Evolutionary conservation across 2,113 vertebrate species (phyloP), one percentile per base, ranked within the genome.

Genomic region (Labrus mixtus): DNA sequence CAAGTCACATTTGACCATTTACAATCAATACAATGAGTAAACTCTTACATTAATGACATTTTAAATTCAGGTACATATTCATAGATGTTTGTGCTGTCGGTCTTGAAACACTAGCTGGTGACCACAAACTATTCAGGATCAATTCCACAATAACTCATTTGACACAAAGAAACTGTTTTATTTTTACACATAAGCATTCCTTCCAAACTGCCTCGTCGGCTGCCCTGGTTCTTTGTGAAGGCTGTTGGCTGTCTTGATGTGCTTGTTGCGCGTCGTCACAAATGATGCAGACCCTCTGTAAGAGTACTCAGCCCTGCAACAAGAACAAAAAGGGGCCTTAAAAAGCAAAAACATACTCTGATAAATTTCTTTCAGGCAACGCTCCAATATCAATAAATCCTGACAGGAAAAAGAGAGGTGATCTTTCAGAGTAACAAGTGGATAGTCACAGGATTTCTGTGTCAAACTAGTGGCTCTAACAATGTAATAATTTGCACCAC

Each of bases 261-360:
- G 93, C 82, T 95, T 96, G 70, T 92, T 90, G 72, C 81, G 92
- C 41, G 94, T 81, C 33, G 95, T 94, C 57, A 89, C 87, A 62
- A 95, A 90, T 2, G 96, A 95, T 0, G 93, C 84, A 23, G 94
- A 87, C 60, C 95, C 94, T 0, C 92, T 95, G 67, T 97, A 96
- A 0, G 93, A 79, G 50, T 96, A 96, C 0, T 88, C 92, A 58
- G 86, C 79, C 70, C 93, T 93, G 80, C 41, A 66, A 76, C 3
- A 57, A 53, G 41, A 13, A 61, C 1, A 72, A 25, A n/a, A 23
- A 59, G 13, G 13, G 4, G 4, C 36, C 8, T 37, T 37, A 46
- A 15, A 15, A 37, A 37, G n/a, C 29, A 33, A 33, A 33, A 33
- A 33, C 29, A 33, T 33, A 3, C 29, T 33, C 29, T 33, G 4